Base-by-base conservation (phyloP, 2,888 invertebrate genomes). In the Philonicus albiceps region DNA sequence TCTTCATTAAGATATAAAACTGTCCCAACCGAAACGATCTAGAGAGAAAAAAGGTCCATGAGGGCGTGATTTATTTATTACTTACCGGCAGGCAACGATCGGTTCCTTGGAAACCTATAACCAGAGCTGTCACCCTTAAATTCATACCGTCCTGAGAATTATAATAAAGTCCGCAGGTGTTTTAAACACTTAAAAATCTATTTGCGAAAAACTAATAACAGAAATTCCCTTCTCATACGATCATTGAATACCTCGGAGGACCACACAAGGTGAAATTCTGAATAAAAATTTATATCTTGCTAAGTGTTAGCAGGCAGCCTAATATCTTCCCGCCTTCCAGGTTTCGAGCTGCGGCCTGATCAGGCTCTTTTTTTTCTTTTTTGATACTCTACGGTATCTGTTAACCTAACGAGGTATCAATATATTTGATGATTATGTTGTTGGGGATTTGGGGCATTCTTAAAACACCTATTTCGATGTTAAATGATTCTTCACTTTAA, bases 341-440 rank as follows among this genome's bases (percentile, higher is more conserved):
- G 6, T 49, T 49, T n/a, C 22, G 8, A 11, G 64, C 22, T 22
- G 64, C 8, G 19, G 64, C 11, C 19, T 22, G 64, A 64, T 64
- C 64, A 64, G 11, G 64, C 27, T 64, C 27, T 64, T 22, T 11
- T 37, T 8, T 37, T 37, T 37, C 1, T 37, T 37, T 37, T 76
- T 76, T 76, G 76, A 34, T 22, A 19, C 19, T 11, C 34, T 76
- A 27, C 22, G 76, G 76, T 34, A 37, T 76, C 19, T 22, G 76
- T 76, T 76, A 76, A 40, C 64, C 31, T 76, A 76, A 76, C 76
- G 40, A 76, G 76, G 40, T 76, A 76, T 37, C 34, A 76, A 76
- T 40, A 76, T n/a, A 34, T 37, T 76, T 76, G 76, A 43, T 76
- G 76, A 76, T 76, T 76, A 76, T 76, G 76, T 43, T 76, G 37